Conservation (phyloP, 2,113 vertebrate species). For the Coracopsis vasa region DNA sequence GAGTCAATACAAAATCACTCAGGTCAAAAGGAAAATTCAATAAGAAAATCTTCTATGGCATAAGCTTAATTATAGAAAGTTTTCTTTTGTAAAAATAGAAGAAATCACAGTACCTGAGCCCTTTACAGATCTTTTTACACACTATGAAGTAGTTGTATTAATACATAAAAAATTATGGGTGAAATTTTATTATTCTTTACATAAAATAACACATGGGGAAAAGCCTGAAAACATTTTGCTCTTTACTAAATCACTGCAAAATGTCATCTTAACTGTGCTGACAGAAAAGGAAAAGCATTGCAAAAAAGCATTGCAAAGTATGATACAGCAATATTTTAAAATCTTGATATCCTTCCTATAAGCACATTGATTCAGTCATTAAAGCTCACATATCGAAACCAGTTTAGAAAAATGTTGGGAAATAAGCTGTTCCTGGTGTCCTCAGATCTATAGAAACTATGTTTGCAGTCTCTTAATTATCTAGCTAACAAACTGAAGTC, state of each 20-base stretch:
- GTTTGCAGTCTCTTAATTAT: background rate
- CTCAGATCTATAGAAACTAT: background rate
- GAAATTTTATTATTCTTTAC: conserved; percentile 53
- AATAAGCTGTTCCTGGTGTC: background rate
- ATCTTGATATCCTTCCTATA: conserved; percentile 6
- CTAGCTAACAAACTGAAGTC: background rate
- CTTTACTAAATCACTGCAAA: conserved; percentile 9
- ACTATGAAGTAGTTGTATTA: conserved; percentile 35
- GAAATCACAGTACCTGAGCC: conserved; percentile 28
- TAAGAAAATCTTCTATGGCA: conserved; percentile 62
- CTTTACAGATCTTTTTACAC: background rate
- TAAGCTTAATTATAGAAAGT: conserved; percentile 64
- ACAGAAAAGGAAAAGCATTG: conserved; percentile 25
- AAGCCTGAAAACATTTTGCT: conserved; percentile 26
- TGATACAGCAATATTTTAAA: conserved; percentile 52
- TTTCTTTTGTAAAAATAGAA: conserved; percentile 61
- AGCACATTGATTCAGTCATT: conserved; percentile 33
- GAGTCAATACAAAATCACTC: conserved; percentile 73
- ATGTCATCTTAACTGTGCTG: conserved; percentile 5
- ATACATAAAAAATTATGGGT: background rate
- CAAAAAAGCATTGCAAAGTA: too few species aligned
- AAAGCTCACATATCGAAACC: background rate
- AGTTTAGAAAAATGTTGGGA: conserved; percentile 20
- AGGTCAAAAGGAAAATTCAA: conserved; percentile 67
- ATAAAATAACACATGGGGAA: conserved; percentile 20